Conservation (phyloP, 1,140 invertebrate genomes). For the Drosophila punjabiensis region DNA sequence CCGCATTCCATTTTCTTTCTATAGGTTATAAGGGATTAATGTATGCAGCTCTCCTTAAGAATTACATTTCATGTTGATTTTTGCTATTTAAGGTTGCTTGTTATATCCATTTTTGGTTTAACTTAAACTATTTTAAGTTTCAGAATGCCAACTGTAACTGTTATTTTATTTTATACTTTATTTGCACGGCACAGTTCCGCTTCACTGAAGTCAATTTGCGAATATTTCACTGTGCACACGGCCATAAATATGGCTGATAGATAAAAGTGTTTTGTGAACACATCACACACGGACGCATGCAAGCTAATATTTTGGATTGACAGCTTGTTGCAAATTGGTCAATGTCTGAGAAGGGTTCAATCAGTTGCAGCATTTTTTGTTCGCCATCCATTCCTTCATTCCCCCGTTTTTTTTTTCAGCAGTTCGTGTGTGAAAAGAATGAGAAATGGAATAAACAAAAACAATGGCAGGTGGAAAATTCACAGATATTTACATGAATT, state of each 20-base stretch:
- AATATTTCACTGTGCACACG: slow-evolving; percentile 47
- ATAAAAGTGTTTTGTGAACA: slow-evolving; percentile 41
- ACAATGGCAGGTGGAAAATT: slow-evolving; percentile 9
- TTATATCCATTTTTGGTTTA: no score
- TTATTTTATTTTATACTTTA: background rate
- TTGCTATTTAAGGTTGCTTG: no score
- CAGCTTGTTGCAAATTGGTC: slow-evolving; percentile 51
- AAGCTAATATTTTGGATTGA: slow-evolving; percentile 46
- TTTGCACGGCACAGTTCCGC: slow-evolving; percentile 36
- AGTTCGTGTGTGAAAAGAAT: slow-evolving; percentile 3
- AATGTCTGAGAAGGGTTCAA: slow-evolving; percentile 44
- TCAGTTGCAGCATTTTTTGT: slow-evolving; percentile 16
- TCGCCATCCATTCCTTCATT: background rate
- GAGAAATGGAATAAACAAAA: slow-evolving; percentile 11
- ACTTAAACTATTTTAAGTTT: background rate
- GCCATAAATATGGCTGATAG: slow-evolving; percentile 42
- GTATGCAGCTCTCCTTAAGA: no score
- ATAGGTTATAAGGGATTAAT: no score
- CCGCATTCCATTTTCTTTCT: no score
- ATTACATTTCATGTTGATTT: no score
- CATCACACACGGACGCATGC: slow-evolving; percentile 24
- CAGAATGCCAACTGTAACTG: slow-evolving; percentile 8
- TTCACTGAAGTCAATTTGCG: slow-evolving; percentile 61
- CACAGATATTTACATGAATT: background rate
- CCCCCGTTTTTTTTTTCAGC: background rate